Evolutionary conservation across 92 coral and sea anemone genomes (phyloP), one percentile per base, ranked within the genome.

Genomic region (Umimayanthus kanabou): DNA sequence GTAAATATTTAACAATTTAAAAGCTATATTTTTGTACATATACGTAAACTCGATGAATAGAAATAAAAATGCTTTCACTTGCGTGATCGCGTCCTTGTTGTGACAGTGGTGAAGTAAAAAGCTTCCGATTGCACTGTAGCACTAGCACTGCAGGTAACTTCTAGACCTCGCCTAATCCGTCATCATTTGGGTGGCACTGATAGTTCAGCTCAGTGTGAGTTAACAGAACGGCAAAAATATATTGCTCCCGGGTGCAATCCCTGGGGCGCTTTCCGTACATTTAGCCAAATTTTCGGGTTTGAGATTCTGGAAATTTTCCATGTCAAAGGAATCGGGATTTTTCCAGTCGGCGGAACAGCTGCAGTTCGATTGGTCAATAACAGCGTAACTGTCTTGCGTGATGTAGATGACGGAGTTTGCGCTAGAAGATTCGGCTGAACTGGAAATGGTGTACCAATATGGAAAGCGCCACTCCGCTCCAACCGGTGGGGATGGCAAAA

Each of bases 11-110:
- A 83, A 83, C 65, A 66, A 43, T 69, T 47, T 53, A 30, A 83
- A 69, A 83, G 87, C 87, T 83, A 71, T 83, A 83, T 83, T 83
- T 83, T 83, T 83, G 87, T 83, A 83, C 65, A 83, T 83, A 83
- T 25, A 66, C 58, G n/a, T 33, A 26, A 80, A 80, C 55, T 49
- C 29, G 86, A 49, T 71, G 7, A 28, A 28, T 26, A 28, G 74
- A 26, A 33, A 71, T 71, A 71, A 33, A 71, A 71, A 71, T 7
- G 76, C 5, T 29, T 71, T 25, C 76, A 6, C 39, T 28, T 28
- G 50, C 40, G 22, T 71, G 76, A 9, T 71, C 22, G 37, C 76
- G 76, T 71, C 76, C 1, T 71, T 71, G 76, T 28, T 7, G 40
- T 2, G 7, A 71, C 76, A 71, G 76, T 71, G 76, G 20, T 25